Evolutionary conservation across 2,113 vertebrate genomes (phyloP), one percentile per base, ranked within the genome.

Genomic region (Pandion haliaetus): DNA sequence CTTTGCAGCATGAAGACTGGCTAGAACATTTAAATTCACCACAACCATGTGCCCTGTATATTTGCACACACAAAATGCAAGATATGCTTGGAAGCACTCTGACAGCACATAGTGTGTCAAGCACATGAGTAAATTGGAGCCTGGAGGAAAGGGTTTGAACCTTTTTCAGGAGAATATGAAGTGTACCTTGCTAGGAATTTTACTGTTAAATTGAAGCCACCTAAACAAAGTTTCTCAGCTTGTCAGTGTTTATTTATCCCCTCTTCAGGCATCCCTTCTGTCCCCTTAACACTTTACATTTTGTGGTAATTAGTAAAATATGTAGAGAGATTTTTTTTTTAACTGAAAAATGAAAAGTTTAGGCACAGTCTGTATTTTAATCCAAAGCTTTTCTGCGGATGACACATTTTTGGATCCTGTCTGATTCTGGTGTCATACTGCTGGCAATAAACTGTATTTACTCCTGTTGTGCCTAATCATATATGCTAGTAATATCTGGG

Each of bases 391-490:
- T 76, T 83, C n/a, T 23, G 12, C 38, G 7, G 14, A 29, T 95
- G 79, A 90, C 84, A 90, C 5, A 69, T 97, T 90, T 94, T 86
- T 97, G 89, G 82, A 93, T 77, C 55, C 49, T 71, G 2, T 20
- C 40, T 88, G 58, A 47, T 89, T 89, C 74, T 83, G 44, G 36
- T 69, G 36, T 88, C 82, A 74, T 40, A 87, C 25, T 94, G 52
- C 67, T 93, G 90, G 93, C 95, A 96, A 63, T 42, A 91, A 86
- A 84, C 71, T 36, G 3, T 94, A 63, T 92, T 96, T 93, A 87
- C 34, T 90, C 54, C 87, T 91, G 45, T 83, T 90, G 65, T 91
- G 44, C 47, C 49, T 95, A 87, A 87, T 88, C 63, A 58, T 73
- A 70, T 57, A 36, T 26, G 47, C 49, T 17, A 63, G 45, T 36